These are phyloP conservation scores for Oryzias woworae DNA, from an alignment of 2,113 vertebrate species.

Conservation along the genomic window DNA sequence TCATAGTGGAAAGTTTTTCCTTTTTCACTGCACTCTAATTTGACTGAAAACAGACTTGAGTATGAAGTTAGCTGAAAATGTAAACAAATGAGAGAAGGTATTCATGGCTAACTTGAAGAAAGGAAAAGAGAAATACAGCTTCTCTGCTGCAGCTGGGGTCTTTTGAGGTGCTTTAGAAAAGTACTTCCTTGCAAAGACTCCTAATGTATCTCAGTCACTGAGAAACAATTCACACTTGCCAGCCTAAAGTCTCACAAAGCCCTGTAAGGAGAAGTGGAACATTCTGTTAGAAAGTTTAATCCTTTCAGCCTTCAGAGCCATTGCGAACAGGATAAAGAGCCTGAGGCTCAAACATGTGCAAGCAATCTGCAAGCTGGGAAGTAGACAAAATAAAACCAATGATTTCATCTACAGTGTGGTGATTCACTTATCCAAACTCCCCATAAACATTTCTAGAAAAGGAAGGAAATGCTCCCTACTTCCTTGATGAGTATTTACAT, in stretches of 20 bases:
- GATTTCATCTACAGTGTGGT: not conserved
- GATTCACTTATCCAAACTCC: not conserved
- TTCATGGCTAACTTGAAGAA: not conserved
- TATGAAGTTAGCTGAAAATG: slow-evolving; percentile 5
- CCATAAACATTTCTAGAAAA: not conserved
- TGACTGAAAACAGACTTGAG: slow-evolving; percentile 1
- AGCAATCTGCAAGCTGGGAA: slow-evolving; percentile 1
- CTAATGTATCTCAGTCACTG: slow-evolving; percentile 32
- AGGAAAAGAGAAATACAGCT: slow-evolving; percentile 10
- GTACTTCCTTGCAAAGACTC: slow-evolving; percentile 33
- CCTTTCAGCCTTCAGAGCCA: slow-evolving; percentile 9
- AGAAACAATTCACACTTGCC: slow-evolving; percentile 32
- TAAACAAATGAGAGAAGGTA: slow-evolving; percentile 12
- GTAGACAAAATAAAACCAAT: slow-evolving; percentile 4
- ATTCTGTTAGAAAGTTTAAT: slow-evolving; percentile 27
- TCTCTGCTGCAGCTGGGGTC: slow-evolving; percentile 6
- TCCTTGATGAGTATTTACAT: no score
- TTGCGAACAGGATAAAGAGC: slow-evolving; percentile 29
- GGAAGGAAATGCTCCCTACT: not conserved
- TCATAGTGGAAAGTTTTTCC: slow-evolving; percentile 2
- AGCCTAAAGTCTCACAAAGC: slow-evolving; percentile 25
- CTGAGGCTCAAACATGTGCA: slow-evolving; percentile 18
- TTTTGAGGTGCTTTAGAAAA: slow-evolving; percentile 34
- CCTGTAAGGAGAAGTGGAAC: slow-evolving; percentile 39
- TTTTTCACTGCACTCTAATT: not conserved